phyloP scores from a whole-genome alignment of 1,140 invertebrate species.

The Drosophila ambigua region DNA sequence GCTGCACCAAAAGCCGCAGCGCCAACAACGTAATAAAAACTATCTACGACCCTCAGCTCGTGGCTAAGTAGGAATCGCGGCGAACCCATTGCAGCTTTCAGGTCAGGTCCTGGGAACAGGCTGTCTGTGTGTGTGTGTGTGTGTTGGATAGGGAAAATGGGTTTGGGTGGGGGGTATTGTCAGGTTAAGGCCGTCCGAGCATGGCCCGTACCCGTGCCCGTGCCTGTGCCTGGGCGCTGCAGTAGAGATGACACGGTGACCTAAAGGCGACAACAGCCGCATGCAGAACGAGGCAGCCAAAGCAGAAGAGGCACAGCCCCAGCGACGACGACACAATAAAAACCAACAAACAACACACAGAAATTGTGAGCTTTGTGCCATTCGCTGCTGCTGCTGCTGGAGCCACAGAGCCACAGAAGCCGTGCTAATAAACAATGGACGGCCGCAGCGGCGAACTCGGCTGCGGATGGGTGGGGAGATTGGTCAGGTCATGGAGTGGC shows the following conservation, averaged over 20 bases:
- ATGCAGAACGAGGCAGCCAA: constrained; percentile 22
- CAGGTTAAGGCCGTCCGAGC: constrained; percentile 39
- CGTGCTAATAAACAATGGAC: constrained; percentile 48
- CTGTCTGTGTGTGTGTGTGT: not conserved
- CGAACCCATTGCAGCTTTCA: constrained; percentile 10
- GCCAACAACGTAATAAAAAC: constrained; percentile 44
- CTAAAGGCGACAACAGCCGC: constrained; percentile 64
- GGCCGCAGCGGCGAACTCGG: not conserved
- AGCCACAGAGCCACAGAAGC: constrained; percentile 7
- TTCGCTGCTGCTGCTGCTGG: constrained; percentile 1
- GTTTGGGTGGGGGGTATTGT: not conserved
- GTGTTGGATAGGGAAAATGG: not conserved
- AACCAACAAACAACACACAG: constrained; percentile 32
- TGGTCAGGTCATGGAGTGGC: not conserved
- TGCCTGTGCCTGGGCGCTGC: constrained; percentile 15
- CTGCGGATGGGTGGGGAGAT: not conserved
- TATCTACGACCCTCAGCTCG: constrained; percentile 26
- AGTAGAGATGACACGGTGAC: constrained; percentile 62
- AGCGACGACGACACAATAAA: constrained; percentile 27
- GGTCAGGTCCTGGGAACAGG: constrained; percentile 6
- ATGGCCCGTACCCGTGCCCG: not conserved
- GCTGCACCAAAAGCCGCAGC: constrained; percentile 56
- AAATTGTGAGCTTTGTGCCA: constrained; percentile 42
- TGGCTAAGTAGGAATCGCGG: constrained; percentile 27
- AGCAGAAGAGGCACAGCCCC: not conserved